A percentile compares a stretch with the other conserved stretches of the same genome.
phyloP scores from a whole-genome alignment of 1,140 invertebrate species.

The Papilio xuthus region DNA sequence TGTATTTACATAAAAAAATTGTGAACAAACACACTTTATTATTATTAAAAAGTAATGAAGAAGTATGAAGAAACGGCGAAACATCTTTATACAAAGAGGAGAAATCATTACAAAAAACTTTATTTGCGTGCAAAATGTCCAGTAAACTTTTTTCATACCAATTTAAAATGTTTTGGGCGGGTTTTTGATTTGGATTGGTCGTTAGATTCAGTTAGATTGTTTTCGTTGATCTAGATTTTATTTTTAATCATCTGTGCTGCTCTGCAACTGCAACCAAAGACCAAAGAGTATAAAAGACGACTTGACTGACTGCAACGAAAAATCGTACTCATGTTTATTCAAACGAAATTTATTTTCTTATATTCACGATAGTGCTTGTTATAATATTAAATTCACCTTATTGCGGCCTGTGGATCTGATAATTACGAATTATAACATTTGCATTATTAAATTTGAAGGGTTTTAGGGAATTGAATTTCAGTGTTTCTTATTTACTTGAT shows the following conservation, averaged over 20 bases:
- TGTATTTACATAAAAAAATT: no score
- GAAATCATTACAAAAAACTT: no score
- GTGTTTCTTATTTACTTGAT: slow-evolving; percentile 46
- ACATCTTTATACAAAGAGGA: no score
- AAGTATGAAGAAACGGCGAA: no score
- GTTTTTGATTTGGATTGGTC: background rate
- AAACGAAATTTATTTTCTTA: slow-evolving; percentile 19
- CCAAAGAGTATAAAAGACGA: background rate
- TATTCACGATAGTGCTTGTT: slow-evolving; percentile 20
- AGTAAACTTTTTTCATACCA: no score
- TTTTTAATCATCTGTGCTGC: background rate
- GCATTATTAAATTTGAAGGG: slow-evolving; percentile 23
- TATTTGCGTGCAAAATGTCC: no score
- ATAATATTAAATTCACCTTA: background rate
- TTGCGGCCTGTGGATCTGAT: background rate
- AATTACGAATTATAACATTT: background rate
- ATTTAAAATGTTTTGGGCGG: no score
- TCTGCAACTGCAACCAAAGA: background rate
- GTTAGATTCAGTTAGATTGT: background rate
- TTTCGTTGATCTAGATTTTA: background rate
- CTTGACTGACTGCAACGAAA: background rate
- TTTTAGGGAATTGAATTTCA: slow-evolving; percentile 39
- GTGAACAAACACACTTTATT: no score
- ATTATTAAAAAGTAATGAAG: no score
- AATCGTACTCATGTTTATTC: slow-evolving; percentile 11